These are phyloP conservation scores for Eunapius fragilis DNA, from an alignment of 37 sponge, comb jelly and placozoan genomes.

Conservation along the genomic window DNA sequence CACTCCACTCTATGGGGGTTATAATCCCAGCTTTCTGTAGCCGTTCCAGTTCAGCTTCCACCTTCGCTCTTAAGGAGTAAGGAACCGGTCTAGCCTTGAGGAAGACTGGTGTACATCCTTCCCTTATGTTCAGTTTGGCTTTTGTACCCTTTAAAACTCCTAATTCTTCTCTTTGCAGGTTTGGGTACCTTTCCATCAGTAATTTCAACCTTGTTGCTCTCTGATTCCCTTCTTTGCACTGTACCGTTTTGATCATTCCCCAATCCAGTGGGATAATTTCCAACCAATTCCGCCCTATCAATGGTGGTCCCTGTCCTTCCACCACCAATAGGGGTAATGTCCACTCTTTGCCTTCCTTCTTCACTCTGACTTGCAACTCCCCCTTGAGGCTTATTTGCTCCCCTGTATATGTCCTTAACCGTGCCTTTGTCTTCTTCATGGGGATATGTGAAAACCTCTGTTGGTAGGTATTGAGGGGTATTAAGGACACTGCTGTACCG, in stretches of 20 bases:
- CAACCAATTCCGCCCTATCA: no score
- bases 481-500: constrained; percentile 1
- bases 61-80: background rate
- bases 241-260: background rate
- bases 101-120: background rate
- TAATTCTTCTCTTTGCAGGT: constrained; percentile 2
- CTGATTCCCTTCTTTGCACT: background rate
- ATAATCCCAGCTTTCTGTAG: constrained; percentile 8
- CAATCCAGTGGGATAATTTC: background rate
- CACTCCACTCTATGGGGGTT: constrained; percentile 6
- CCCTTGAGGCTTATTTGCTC: background rate
- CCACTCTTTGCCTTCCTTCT: background rate
- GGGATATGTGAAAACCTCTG: background rate
- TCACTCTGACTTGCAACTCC: constrained; percentile 1
- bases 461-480: background rate
- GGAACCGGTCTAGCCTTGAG: constrained; percentile 9
- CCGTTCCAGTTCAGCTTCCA: constrained; percentile 5
- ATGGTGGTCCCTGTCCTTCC: background rate
- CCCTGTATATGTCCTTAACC: background rate
- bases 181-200: background rate
- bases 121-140: background rate
- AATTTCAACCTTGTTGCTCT: background rate
- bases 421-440: background rate
- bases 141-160: background rate
- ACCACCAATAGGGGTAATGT: background rate